Conservation (phyloP, 2,797 vertebrate genomes). For the Sylvilagus floridanus region DNA sequence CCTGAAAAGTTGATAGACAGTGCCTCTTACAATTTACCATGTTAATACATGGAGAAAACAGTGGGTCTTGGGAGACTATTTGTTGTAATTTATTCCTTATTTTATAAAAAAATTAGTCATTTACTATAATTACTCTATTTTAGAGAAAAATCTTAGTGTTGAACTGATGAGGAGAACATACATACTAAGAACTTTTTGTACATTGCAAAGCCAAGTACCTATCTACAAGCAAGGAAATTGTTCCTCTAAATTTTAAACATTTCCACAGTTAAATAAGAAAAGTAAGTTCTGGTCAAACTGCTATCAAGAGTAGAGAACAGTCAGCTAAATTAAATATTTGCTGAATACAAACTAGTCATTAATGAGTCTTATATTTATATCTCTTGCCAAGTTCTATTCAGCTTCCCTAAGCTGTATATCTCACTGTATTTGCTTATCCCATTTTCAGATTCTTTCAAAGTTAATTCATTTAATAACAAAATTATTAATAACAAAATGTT, state of each 20-base stretch:
- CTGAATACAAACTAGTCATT: slow-evolving; percentile 11
- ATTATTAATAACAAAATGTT: not conserved
- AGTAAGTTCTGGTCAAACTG: not conserved
- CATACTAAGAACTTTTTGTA: not conserved
- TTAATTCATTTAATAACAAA: not conserved
- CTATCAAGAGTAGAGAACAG: not conserved
- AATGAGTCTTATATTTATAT: not conserved
- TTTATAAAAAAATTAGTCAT: not conserved
- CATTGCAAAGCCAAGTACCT: not conserved
- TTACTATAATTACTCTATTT: not conserved
- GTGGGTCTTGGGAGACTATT: not conserved
- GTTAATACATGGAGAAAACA: not conserved
- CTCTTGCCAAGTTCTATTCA: not conserved
- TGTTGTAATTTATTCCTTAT: not conserved
- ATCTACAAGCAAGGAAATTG: not conserved
- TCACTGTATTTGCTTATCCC: not conserved
- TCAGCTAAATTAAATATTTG: not conserved
- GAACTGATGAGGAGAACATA: not conserved
- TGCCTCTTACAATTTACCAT: not conserved
- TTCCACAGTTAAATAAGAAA: slow-evolving; percentile 1
- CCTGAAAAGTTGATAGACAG: not conserved
- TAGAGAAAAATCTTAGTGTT: not conserved
- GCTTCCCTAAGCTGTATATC: not conserved
- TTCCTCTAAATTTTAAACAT: not conserved
- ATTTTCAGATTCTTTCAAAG: not conserved